A percentile compares a stretch with the other conserved stretches of the same genome.
Conservation (phyloP, 64 coral and sea anemone species). For the Catalaphyllia jardinei region DNA sequence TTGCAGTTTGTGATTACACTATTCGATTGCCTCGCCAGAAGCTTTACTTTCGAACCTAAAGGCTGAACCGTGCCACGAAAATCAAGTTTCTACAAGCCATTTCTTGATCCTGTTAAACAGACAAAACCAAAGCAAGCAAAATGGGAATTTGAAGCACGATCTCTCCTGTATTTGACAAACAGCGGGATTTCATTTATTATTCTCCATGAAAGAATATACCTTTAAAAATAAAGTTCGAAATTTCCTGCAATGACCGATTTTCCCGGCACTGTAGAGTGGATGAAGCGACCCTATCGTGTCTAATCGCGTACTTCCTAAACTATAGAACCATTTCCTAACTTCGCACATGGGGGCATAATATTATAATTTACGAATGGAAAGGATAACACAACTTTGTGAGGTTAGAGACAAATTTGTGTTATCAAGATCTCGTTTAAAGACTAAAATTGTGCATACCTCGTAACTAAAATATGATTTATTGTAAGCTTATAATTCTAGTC, state of each 20-base stretch:
- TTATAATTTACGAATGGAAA: neutral
- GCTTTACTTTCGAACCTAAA: neutral
- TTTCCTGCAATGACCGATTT: neutral
- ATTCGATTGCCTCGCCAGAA: neutral
- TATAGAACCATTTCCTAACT: neutral
- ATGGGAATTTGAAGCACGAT: neutral
- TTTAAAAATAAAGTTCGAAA: neutral
- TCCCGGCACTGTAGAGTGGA: neutral
- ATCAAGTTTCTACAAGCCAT: neutral
- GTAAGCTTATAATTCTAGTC: neutral
- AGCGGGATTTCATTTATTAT: slow-evolving; percentile 2
- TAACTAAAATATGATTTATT: neutral
- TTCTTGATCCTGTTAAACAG: neutral
- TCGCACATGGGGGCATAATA: neutral
- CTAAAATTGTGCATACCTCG: neutral
- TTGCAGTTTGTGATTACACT: neutral
- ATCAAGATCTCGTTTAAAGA: neutral
- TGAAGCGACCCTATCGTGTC: neutral
- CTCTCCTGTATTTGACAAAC: neutral
- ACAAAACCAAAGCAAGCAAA: neutral
- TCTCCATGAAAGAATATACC: neutral
- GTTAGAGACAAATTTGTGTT: neutral
- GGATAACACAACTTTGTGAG: neutral
- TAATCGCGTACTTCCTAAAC: neutral
- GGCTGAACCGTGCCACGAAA: neutral